Evolutionary conservation across 2,797 vertebrate genomes (phyloP).

Genomic region (Coccyzus lansbergi): DNA sequence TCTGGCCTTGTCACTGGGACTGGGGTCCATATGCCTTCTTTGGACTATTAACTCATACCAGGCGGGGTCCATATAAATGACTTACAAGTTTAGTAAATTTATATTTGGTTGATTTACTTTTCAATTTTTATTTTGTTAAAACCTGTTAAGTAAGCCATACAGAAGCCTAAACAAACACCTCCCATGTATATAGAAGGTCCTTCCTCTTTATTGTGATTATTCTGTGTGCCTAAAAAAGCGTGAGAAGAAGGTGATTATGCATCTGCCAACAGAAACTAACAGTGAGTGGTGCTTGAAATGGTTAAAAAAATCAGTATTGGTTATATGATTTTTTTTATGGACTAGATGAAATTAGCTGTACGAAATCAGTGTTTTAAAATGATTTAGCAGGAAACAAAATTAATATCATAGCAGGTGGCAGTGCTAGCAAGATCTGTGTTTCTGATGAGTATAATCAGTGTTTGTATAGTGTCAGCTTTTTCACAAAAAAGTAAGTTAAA

Average conservation of each 20-base stretch:
- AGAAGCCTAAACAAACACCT: no score
- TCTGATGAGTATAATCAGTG: background rate
- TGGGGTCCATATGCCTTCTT: no score
- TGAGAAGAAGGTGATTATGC: background rate
- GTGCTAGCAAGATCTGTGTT: slow-evolving; percentile 39
- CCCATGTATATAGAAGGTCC: background rate
- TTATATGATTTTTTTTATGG: background rate
- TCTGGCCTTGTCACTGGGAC: no score
- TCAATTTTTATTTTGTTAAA: no score
- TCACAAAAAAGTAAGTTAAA: background rate
- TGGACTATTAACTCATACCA: no score
- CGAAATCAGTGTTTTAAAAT: background rate
- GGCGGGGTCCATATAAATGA: no score
- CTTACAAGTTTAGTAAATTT: no score
- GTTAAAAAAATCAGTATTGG: slow-evolving; percentile 11
- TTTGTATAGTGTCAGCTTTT: background rate
- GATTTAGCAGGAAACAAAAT: background rate
- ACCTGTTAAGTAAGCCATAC: no score
- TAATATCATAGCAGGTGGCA: slow-evolving; percentile 70
- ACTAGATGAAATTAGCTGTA: background rate
- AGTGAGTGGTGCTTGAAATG: background rate
- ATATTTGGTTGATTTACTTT: no score
- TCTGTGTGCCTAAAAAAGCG: background rate
- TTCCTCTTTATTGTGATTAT: background rate
- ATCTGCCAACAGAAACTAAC: background rate